Evolutionary conservation across 2,888 invertebrate genomes (phyloP).

Genomic region (Tryphoninae sp.): DNA sequence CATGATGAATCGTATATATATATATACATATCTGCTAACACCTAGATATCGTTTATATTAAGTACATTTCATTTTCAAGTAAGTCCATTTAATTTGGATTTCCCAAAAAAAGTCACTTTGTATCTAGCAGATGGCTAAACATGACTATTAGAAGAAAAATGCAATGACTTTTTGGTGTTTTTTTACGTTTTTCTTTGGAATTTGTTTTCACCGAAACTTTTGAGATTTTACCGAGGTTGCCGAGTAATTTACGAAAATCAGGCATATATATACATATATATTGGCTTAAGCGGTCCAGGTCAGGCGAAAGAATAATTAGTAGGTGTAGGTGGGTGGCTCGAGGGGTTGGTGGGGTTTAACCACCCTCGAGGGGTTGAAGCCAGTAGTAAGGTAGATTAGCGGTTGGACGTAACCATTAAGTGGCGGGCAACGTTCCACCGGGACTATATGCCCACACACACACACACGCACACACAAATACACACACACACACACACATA

Average conservation of each 20-base stretch:
- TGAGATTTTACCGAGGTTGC: too few relatives aligned
- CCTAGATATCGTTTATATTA: too few relatives aligned
- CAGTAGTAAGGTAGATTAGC: slow-evolving; percentile 75
- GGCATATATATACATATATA: background rate
- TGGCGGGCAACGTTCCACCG: slow-evolving; percentile 65
- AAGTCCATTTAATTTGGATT: too few relatives aligned
- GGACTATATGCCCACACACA: slow-evolving; percentile 38
- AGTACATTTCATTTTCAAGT: too few relatives aligned
- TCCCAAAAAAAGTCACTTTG: background rate
- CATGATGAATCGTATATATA: too few relatives aligned
- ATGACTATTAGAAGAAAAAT: too few relatives aligned
- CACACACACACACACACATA: too few relatives aligned
- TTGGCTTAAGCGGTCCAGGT: slow-evolving; percentile 66
- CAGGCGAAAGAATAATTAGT: slow-evolving; percentile 76
- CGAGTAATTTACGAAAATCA: background rate
- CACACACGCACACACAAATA: too few relatives aligned
- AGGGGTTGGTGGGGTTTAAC: slow-evolving; percentile 68
- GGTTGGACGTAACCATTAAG: slow-evolving; percentile 76
- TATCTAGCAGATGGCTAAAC: background rate
- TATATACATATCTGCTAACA: too few relatives aligned
- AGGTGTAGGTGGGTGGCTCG: slow-evolving; percentile 67
- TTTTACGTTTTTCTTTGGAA: too few relatives aligned
- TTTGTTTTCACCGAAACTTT: too few relatives aligned
- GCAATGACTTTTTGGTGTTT: too few relatives aligned
- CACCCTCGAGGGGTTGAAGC: slow-evolving; percentile 72